Evolutionary conservation across 1,140 invertebrate species (phyloP).

Genomic region (Conus ventricosus): DNA sequence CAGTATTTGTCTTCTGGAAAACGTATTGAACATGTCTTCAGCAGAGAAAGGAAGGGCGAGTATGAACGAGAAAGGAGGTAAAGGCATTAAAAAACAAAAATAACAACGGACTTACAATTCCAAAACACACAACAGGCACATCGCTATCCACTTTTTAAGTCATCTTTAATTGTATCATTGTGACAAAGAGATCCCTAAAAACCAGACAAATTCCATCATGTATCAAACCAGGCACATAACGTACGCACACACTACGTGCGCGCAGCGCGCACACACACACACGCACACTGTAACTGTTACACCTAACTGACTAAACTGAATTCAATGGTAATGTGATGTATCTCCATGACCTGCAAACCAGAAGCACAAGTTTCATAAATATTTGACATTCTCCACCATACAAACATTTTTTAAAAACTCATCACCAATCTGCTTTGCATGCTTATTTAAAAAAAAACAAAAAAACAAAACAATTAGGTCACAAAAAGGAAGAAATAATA

Average conservation of each 20-base stretch:
- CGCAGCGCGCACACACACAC: too few relatives aligned
- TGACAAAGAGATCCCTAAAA: not conserved
- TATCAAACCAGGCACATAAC: not conserved
- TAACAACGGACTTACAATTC: not conserved
- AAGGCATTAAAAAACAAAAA: not conserved
- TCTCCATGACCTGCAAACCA: not conserved
- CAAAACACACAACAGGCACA: not conserved
- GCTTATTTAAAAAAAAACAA: not conserved
- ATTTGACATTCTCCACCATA: not conserved
- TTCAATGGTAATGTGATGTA: not conserved
- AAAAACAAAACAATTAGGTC: not conserved
- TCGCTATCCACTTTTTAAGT: not conserved
- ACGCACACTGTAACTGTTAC: not conserved
- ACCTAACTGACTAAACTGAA: not conserved
- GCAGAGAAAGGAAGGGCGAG: too few relatives aligned
- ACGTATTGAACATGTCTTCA: too few relatives aligned
- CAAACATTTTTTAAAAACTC: not conserved
- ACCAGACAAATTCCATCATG: not conserved
- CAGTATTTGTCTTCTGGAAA: too few relatives aligned
- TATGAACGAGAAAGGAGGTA: too few relatives aligned
- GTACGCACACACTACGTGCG: too few relatives aligned
- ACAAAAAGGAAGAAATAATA: not conserved
- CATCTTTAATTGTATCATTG: constrained; percentile 4
- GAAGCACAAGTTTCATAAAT: not conserved
- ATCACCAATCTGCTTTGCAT: not conserved